Evolutionary conservation across 2,113 vertebrate genomes (phyloP), one percentile per base, ranked within the genome.

Genomic region (Solea solea): DNA sequence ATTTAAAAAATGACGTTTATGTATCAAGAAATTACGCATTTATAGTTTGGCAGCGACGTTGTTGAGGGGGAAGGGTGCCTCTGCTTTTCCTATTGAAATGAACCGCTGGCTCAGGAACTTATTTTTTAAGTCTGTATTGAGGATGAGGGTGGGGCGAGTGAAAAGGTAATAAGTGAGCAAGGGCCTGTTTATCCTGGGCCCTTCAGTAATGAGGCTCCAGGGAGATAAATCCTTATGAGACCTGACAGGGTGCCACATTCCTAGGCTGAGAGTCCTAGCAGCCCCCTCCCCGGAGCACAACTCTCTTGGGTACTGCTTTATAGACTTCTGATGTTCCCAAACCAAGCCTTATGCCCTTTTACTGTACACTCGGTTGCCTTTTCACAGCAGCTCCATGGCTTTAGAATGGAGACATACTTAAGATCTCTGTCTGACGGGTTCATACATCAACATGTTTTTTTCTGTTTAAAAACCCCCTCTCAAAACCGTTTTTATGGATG

Each of bases 241-340:
- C 66, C 86, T 89, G 90, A 91, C 90, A 90, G 86, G 82, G 86
- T 86, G 86, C 86, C 90, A 91, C 90, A 91, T 90, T 91, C 88
- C 82, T 82, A 28, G 69, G 53, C 67, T 67, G 56, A 63, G 78
- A 85, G 68, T 85, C 86, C 77, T 80, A 73, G 76, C 78, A 86
- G 74, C 75, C 71, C 81, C 66, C 81, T 61, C 78, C 74, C 63
- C 52, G 66, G 39, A 69, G 56, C 66, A 72, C 40, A 28, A 58
- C 74, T 78, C 74, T 83, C 64, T 34, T 54, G 66, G 74, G 67
- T 58, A 53, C 70, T 42, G 64, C 81, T 90, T 88, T 84, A 79
- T 71, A 84, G 57, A 80, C 82, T 66, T 79, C 72, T 82, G 58
- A 76, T 82, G 70, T 82, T 88, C 65, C 69, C 65, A 72, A 46